Evolutionary conservation across 2,113 vertebrate genomes (phyloP), one percentile per base, ranked within the genome.

Genomic region (Lathamus discolor): DNA sequence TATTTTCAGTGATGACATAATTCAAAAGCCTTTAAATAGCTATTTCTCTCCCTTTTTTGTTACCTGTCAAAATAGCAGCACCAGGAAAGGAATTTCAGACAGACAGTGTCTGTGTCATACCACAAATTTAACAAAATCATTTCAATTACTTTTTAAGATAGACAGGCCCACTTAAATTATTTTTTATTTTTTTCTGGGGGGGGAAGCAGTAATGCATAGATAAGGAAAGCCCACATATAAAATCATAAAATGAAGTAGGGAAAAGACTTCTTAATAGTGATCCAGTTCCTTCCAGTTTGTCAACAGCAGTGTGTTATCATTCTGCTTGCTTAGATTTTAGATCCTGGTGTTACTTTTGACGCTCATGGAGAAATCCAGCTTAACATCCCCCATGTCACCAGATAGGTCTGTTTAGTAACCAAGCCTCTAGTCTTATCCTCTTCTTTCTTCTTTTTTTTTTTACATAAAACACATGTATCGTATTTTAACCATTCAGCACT

Each of bases 11-110:
- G 22, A 75, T 63, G 62, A 89, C 29, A 84, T 90, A 27, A 89
- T 86, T 95, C 57, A 67, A 82, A 67, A 82, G 29, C 27, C 35
- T 96, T 96, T 79, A 83, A 77, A 90, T 51, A 96, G 24, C 43
- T 83, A 59, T 51, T 80, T 41, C 72, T 88, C 61, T 90, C 57
- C 61, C 52, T 59, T 78, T 94, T 77, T 82, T 91, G 24, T 70
- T 86, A 70, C 44, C 82, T 96, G 46, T 90, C 68, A 95, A 95
- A 95, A 88, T 66, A 93, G 59, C 82, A 80, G 62, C 25, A 91
- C 37, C 37, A 87, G 43, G 28, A 96, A 81, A 95, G 57, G 17
- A 87, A 64, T 88, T 92, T 90, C 74, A 86, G 81, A 48, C n/a
- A 88, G 74, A 86, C 33, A 49, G 24, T 57, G 41, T 43, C 18